Base-by-base conservation (phyloP, 2,888 invertebrate genomes). In the Apotomis capreana region DNA sequence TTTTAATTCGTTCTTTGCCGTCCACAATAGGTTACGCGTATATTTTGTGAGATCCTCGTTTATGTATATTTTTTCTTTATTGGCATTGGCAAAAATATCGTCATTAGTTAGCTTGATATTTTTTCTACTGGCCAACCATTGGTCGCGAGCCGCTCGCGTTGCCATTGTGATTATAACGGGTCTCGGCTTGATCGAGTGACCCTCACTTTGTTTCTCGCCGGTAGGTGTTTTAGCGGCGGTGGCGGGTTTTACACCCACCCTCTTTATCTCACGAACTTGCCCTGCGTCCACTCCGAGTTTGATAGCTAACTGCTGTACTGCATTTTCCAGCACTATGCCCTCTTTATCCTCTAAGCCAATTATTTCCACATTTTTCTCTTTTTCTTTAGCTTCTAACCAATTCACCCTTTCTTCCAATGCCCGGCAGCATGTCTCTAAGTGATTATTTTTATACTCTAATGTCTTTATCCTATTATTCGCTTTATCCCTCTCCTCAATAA, bases 111-210 rank as follows among this genome's bases (percentile, higher is more conserved):
- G 12, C 26, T 58, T 58, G 37, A 12, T 10, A 9, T 10, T 58
- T 37, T 58, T 58, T 36, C 58, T 58, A n/a, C 37, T n/a, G 12
- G 58, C 58, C 37, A 58, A 37, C 58, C 58, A 58, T 36, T 58
- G 58, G 58, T 58, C 58, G 58, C 58, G 58, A 9, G 58, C 58
- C 37, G 58, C 58, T n/a, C 58, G 58, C n/a, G 58, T 37, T 36
- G 37, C 37, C 58, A 58, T 9, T 15, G 58, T 58, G 36, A 58
- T 58, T 6, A 58, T 37, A 12, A 58, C 58, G 37, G 58, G 58
- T 12, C 58, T 37, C 12, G 58, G 58, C 37, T 26, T 15, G 58
- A 36, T 58, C 10, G 37, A 15, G 58, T 12, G 58, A 10, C 58
- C 26, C 37, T 58, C 37, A 37, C 6, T 58, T 58, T 58, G 57